Base-by-base conservation (phyloP, 2,888 invertebrate species). In the Caenorhabditis macrosperma region DNA sequence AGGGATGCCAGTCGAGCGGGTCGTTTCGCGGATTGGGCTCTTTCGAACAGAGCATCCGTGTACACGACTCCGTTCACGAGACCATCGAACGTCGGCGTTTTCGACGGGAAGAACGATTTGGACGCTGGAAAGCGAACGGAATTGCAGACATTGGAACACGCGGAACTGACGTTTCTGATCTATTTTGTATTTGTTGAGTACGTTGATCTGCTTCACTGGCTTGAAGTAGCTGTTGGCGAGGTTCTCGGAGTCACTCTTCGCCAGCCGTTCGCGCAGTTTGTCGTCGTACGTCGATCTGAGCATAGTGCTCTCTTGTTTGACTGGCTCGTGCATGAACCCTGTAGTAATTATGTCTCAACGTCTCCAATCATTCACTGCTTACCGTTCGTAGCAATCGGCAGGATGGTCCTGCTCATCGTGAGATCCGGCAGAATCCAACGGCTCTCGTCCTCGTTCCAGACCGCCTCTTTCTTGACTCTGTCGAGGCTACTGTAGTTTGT, bases 381-480 rank as follows among this genome's bases (percentile, higher is more conserved):
- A 57, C 86, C 86, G 69, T 85, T 85, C 15, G 66, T 82, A 3
- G 87, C 93, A 22, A 94, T 93, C 6, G 95, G 95, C 61, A 95
- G 91, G 88, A 94, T 94, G 0, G 94, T 94, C 78, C 93, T 92
- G 35, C 93, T 93, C 48, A 94, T 92, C 6, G 93, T 91, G 61
- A 94, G 89, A 78, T 94, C 94, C 0, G 95, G 95, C 67, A 95
- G 90, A 20, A 82, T 68, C 86, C 86, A 86, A 52, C 82, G 46
- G 24, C 94, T 93, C 1, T 93, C 91, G 72, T 95, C 94, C 76
- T 95, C 95, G 88, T 94, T 94, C 95, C 95, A 95, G 52, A 93
- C 89, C 0, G 94, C 93, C 79, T 94, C 93, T 61, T 93, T 92
- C 89, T 94, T 94, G 26, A 95, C 93, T 60, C 92, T 91, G 69